Base-by-base conservation (phyloP, 2,888 invertebrate species). In the Hartigia nigra region DNA sequence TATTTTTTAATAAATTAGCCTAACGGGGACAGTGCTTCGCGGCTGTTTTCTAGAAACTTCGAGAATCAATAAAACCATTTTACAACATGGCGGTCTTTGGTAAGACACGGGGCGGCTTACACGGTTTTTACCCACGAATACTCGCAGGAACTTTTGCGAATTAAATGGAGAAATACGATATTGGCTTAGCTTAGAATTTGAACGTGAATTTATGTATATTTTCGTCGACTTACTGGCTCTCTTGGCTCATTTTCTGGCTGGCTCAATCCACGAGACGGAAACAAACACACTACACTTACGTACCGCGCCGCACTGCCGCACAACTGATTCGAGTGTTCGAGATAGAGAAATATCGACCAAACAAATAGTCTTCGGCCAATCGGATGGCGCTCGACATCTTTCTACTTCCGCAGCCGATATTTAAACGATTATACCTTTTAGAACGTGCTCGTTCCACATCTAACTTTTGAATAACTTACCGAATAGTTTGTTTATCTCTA, bases 31-130 rank as follows among this genome's bases (percentile, higher is more conserved):
- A 55, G 23, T 23, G 55, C 55, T 55, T 55, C 55, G 23, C 23
- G 76, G 74, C 79, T 79, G 81, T 82, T 83, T 86, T 87, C 86
- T 84, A 85, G 90, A 91, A 91, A 88, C 82, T 89, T 91, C 91
- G 87, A 87, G 88, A 92, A 92, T 92, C 92, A 92, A 92, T 92
- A 92, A 89, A 88, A 87, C 84, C 82, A 85, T 86, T 85, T 82
- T 85, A 85, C 87, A 91, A 91, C 87, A 91, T 91, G 91, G 91
- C 91, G 90, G 88, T 86, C 82, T 84, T 86, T 84, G 85, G 85
- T 85, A 86, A 87, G 84, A 84, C 84, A 87, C 87, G 85, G 84
- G 84, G 82, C 82, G 86, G 86, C 79, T 85, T 77, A 82, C 78
- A 70, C 23, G 55, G 74, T 77, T 36, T 77, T 76, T 77, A 69